Percentiles rank a stretch among this genome's conserved stretches.
Evolutionary conservation across 2,888 invertebrate genomes (phyloP).

Genomic region (Idaea dimidiata): DNA sequence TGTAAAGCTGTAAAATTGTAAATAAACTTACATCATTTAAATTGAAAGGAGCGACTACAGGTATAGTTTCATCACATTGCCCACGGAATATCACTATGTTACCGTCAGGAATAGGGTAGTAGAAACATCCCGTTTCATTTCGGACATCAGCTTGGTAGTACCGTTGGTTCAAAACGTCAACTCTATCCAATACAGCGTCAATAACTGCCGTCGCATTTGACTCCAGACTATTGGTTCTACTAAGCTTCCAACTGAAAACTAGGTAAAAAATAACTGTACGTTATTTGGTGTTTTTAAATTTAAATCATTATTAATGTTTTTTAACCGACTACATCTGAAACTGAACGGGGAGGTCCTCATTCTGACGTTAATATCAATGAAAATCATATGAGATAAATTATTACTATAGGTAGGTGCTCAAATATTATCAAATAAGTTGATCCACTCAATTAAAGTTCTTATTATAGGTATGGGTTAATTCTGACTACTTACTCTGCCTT

Average conservation of each 20-base stretch:
- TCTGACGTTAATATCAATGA: no score
- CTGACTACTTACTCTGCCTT: neutral
- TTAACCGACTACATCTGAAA: no score
- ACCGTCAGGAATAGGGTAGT: conserved; percentile 44
- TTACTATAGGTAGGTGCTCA: no score
- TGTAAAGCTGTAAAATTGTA: neutral
- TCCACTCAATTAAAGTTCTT: neutral
- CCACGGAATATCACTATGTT: conserved; percentile 48
- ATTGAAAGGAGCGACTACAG: neutral
- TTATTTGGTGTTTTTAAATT: no score
- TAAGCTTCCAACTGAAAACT: conserved; percentile 52
- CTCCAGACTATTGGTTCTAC: conserved; percentile 40
- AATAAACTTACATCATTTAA: neutral
- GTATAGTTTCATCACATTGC: conserved; percentile 31
- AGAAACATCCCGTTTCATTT: conserved; percentile 46
- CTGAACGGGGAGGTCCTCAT: no score
- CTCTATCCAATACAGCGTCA: conserved; percentile 30
- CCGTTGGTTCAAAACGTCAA: conserved; percentile 42
- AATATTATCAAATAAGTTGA: no score
- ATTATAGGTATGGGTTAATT: neutral
- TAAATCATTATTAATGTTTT: no score
- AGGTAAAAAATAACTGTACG: neutral
- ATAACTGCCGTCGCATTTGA: conserved; percentile 30
- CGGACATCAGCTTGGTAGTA: conserved; percentile 43
- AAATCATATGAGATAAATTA: no score